These are phyloP conservation scores for Pristionchus exspectatus DNA, from an alignment of 2,888 invertebrate species.

Conservation along the genomic window DNA sequence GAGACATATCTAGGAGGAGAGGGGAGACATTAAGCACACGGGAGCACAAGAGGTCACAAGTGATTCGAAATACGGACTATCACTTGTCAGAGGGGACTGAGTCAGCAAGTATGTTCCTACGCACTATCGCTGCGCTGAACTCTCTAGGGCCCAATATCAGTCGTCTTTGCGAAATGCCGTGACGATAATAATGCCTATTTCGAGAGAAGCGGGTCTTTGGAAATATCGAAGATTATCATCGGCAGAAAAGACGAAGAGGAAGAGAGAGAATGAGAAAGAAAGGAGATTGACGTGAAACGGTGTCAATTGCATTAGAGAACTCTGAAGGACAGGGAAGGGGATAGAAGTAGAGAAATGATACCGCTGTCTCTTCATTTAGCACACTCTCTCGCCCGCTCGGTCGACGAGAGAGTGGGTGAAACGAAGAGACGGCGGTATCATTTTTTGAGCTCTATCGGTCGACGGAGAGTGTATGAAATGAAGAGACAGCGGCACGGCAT, in stretches of 20 bases:
- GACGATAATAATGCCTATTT: neutral
- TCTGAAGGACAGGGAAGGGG: neutral
- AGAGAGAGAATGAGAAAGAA: neutral
- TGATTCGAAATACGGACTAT: too few species aligned
- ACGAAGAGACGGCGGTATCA: too few species aligned
- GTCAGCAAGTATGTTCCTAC: neutral
- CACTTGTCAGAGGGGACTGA: neutral
- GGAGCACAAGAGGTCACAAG: neutral
- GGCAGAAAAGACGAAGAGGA: neutral
- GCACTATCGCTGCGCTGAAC: neutral
- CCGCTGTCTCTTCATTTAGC: neutral
- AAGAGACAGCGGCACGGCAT: too few species aligned
- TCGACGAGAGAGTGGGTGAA: too few species aligned
- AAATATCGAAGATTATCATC: constrained; percentile 21
- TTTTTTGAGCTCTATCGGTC: neutral
- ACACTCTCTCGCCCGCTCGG: neutral
- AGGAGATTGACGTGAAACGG: neutral
- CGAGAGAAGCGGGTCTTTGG: neutral
- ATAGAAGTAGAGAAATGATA: neutral
- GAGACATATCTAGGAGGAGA: neutral
- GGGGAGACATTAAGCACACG: neutral
- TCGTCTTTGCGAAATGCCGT: neutral
- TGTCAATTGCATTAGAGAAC: neutral
- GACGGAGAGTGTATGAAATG: too few species aligned
- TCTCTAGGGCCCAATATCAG: neutral